phyloP scores from a whole-genome alignment of 2,113 vertebrate genomes.

The Plestiodon gilberti region DNA sequence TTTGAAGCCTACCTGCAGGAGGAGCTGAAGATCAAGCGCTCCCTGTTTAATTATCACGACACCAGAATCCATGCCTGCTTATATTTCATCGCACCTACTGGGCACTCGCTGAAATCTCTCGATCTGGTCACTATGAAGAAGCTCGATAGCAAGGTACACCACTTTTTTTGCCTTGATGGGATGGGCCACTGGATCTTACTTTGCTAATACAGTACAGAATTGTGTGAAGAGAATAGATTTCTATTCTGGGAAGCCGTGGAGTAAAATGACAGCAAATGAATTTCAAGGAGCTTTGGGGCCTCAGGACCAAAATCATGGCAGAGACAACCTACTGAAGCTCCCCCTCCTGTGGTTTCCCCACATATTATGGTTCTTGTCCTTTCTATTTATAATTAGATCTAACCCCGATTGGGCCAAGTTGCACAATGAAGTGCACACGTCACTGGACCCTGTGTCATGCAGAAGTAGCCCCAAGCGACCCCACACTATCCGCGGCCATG shows the following conservation, averaged over 20 bases:
- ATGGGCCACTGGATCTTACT: too few species aligned
- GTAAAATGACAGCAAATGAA: neutral
- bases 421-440: too few species aligned
- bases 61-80: conserved; percentile 83
- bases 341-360: too few species aligned
- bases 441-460: too few species aligned
- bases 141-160: conserved; percentile 84
- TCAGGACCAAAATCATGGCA: too few species aligned
- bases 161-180: neutral
- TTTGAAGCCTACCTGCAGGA: conserved; percentile 86
- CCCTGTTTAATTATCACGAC: conserved; percentile 84
- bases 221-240: neutral
- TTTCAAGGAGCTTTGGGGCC: neutral
- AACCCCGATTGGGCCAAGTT: too few species aligned
- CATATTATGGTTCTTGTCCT: too few species aligned
- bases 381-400: too few species aligned
- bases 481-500: too few species aligned
- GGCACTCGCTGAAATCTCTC: conserved; percentile 83
- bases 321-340: too few species aligned
- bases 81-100: conserved; percentile 84
- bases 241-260: neutral
- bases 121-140: conserved; percentile 88
- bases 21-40: conserved; percentile 83
- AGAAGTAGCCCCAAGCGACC: too few species aligned
- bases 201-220: neutral